phyloP scores from a whole-genome alignment of 2,113 vertebrate species.

The Trematocara variabile region DNA sequence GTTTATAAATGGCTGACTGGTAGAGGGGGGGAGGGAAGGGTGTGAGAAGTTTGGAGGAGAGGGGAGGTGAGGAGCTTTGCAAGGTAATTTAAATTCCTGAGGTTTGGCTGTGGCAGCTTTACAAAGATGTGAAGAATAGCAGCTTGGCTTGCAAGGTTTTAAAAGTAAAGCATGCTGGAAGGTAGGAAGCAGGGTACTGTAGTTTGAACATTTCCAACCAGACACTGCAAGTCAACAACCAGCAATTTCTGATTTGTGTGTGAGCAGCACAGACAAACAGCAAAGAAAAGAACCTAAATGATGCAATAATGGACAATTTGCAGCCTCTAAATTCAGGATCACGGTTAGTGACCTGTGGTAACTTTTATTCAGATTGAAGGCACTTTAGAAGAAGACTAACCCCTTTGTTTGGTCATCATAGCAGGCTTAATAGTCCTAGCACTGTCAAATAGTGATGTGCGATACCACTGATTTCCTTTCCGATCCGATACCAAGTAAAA shows the following conservation, averaged over 20 bases:
- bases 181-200: neutral
- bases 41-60: neutral
- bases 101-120: slow-evolving; percentile 36
- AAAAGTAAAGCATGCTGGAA: neutral
- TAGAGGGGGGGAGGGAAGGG: neutral
- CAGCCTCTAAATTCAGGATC: neutral
- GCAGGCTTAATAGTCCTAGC: neutral
- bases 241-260: neutral
- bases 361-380: neutral
- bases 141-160: neutral
- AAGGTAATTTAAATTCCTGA: slow-evolving; percentile 45
- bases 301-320: rapidly evolving
- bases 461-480: too few species aligned
- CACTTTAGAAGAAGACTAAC: neutral
- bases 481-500: too few species aligned
- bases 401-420: neutral
- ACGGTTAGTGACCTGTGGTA: neutral
- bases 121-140: neutral
- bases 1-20: slow-evolving; percentile 54
- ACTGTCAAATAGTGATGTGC: neutral
- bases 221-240: neutral
- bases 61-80: neutral
- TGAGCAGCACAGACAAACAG: neutral
- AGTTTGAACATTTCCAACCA: neutral
- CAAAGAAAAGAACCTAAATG: neutral